Evolutionary conservation across 2,888 invertebrate genomes (phyloP), one percentile per base, ranked within the genome.

Genomic region (Heliconius charithonia): DNA sequence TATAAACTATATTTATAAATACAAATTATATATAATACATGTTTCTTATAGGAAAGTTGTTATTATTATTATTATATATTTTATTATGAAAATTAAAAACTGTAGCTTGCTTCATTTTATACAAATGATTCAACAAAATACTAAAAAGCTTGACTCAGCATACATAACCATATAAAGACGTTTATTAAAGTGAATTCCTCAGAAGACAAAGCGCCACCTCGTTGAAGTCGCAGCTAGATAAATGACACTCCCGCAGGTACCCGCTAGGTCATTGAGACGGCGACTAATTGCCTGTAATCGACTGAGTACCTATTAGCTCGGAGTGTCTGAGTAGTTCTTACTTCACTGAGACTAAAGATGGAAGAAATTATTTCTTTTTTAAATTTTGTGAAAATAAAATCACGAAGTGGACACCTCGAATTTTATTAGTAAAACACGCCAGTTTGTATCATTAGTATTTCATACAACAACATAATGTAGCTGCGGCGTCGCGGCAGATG

Each of bases 221-320:
- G 22, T 71, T 22, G 56, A 67, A 75, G 51, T 66, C 66, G 19
- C 76, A 56, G 37, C 69, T 59, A 37, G 59, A 76, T 56, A 69
- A 69, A 76, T 67, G 76, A 69, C 65, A 12, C 62, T 45, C 45
- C 27, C 51, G 71, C 76, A 76, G 76, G 59, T 62, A 69, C 59
- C 41, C 41, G 29, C 9, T 32, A 22, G 59, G 56, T 67, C 67
- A 69, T 76, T 67, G 76, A 76, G 59, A 69, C 76, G 76, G 27
- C 67, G 41, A 41, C 69, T 76, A 76, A 76, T 76, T 76, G 59
- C 25, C 69, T 76, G 22, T 62, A 69, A 69, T 76, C 41, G 62
- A 59, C 69, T 76, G 10, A 32, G 67, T 62, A n/a, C 62, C 76
- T 41, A 69, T 62, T 69, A 69, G 51, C 37, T 27, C 6, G 4